Evolutionary conservation across 2,113 vertebrate species (phyloP).

Genomic region (Sitta europaea): DNA sequence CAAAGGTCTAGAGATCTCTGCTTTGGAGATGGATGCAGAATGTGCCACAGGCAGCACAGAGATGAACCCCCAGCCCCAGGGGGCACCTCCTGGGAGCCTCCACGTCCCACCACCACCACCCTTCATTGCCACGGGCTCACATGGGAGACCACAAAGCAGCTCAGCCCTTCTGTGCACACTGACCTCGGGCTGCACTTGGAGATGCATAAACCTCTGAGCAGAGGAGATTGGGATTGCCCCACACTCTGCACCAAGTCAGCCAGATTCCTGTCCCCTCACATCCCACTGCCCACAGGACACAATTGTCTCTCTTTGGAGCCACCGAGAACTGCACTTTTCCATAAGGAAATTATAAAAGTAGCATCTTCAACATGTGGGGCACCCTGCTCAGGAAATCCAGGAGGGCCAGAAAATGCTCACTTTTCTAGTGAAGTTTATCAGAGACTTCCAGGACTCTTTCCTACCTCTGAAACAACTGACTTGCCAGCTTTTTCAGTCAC

Average conservation of each 20-base stretch:
- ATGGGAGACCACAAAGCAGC: not conserved
- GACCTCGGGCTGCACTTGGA: not conserved
- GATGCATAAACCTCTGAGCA: not conserved
- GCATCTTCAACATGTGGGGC: not conserved
- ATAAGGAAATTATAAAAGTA: not conserved
- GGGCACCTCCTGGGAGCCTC: not conserved
- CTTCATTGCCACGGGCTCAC: accelerated
- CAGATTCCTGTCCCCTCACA: not conserved
- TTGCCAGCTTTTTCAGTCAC: not conserved
- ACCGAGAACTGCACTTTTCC: not conserved
- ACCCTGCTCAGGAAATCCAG: not conserved
- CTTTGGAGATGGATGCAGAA: not conserved
- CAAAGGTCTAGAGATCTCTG: not conserved
- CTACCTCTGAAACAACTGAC: not conserved
- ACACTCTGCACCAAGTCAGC: not conserved
- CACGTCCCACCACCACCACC: not conserved
- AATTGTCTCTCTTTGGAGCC: not conserved
- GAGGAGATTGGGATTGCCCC: not conserved
- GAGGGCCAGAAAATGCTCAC: accelerated
- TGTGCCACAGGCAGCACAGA: not conserved
- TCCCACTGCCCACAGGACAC: not conserved
- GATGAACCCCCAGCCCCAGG: accelerated
- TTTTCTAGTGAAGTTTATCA: not conserved
- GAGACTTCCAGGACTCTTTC: not conserved
- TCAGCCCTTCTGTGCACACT: not conserved